Conservation (phyloP, 2,888 invertebrate species). For the Melinaea marsaeus region DNA sequence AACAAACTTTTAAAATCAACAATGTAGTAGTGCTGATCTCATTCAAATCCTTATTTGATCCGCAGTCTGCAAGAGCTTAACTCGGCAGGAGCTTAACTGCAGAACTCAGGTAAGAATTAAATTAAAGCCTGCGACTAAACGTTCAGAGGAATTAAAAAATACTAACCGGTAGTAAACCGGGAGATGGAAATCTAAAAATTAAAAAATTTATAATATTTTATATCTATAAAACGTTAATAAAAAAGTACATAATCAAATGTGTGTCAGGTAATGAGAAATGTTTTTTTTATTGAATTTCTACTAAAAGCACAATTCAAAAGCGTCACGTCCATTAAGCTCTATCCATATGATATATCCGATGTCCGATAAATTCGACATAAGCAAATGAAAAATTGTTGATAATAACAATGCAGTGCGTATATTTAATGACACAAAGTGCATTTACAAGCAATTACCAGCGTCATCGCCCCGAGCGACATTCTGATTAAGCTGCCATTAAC, state of each 20-base stretch:
- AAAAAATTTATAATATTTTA: no score
- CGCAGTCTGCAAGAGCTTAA: slow-evolving; percentile 13
- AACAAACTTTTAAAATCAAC: slow-evolving; percentile 9
- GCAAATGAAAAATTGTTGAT: neutral
- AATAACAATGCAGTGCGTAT: neutral
- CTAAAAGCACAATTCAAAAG: no score
- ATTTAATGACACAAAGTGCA: neutral
- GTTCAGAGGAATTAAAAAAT: neutral
- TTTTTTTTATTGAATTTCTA: no score
- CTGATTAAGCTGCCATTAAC: slow-evolving; percentile 23
- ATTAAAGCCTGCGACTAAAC: neutral
- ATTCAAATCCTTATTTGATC: slow-evolving; percentile 19
- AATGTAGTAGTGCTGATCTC: slow-evolving; percentile 5
- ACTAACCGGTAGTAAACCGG: neutral
- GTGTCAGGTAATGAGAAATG: no score
- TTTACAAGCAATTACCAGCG: slow-evolving; percentile 18
- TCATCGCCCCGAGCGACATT: slow-evolving; percentile 10
- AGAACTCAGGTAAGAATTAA: slow-evolving; percentile 13
- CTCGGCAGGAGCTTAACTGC: neutral
- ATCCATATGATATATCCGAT: neutral
- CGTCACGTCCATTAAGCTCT: no score
- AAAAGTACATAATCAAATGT: no score
- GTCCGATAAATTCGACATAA: neutral
- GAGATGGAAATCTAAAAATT: neutral
- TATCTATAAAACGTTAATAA: no score